phyloP scores from a whole-genome alignment of 2,113 vertebrate species.

The Vanacampus margaritifer region DNA sequence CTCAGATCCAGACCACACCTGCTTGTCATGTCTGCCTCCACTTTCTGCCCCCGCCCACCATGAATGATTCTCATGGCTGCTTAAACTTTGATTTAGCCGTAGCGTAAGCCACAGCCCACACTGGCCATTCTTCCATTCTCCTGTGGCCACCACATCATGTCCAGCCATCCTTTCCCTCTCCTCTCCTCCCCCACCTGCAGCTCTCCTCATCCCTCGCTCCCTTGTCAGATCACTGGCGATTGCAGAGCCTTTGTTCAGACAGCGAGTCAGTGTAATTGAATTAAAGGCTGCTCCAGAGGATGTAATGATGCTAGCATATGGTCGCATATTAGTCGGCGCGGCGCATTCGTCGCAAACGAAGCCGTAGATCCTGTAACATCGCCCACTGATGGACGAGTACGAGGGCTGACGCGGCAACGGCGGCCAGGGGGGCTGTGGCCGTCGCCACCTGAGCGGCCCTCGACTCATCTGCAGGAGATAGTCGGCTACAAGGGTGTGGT shows the following conservation, averaged over 20 bases:
- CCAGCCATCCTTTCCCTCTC: background rate
- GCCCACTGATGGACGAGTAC: slow-evolving; percentile 40
- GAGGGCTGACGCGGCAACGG: slow-evolving; percentile 7
- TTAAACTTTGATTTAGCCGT: background rate
- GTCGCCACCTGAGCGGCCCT: slow-evolving; percentile 65
- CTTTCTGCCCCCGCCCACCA: background rate
- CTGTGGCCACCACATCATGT: background rate
- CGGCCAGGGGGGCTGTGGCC: slow-evolving; percentile 42
- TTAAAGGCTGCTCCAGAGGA: slow-evolving; percentile 60
- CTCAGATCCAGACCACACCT: background rate
- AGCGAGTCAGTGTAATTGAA: slow-evolving; percentile 57
- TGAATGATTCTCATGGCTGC: background rate
- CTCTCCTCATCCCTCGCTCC: slow-evolving; percentile 9
- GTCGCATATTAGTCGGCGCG: slow-evolving; percentile 36
- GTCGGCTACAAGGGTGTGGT: slow-evolving; percentile 74
- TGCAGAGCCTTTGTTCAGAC: slow-evolving; percentile 67
- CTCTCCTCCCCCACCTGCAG: slow-evolving; percentile 9
- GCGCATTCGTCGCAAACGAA: slow-evolving; percentile 30
- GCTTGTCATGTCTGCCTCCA: background rate
- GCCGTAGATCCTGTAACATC: slow-evolving; percentile 12
- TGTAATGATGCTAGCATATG: slow-evolving; percentile 43
- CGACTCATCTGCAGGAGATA: slow-evolving; percentile 67
- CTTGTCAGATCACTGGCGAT: slow-evolving; percentile 47
- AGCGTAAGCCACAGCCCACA: slow-evolving; percentile 15
- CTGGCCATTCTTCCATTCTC: background rate